Conservation (phyloP, 2,888 invertebrate species). For the Himalopsyche anomala region DNA sequence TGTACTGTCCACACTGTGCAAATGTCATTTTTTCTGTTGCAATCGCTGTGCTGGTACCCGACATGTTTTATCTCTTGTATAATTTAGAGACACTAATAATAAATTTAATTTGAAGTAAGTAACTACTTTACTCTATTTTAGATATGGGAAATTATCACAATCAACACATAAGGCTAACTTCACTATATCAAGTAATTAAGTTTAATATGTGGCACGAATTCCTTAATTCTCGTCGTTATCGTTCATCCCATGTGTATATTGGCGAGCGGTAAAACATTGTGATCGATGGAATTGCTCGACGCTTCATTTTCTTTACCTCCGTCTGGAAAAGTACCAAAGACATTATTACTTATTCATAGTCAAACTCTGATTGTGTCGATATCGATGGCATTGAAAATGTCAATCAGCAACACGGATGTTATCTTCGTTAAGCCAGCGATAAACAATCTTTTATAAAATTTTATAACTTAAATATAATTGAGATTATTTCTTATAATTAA, state of each 20-base stretch:
- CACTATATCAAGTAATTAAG: background rate
- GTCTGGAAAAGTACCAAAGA: background rate
- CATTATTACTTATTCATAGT: too few species aligned
- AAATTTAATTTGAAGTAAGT: slow-evolving; percentile 3
- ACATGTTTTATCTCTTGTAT: too few species aligned
- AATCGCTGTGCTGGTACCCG: too few species aligned
- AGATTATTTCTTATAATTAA: too few species aligned
- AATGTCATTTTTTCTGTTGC: too few species aligned
- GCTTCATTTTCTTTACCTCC: slow-evolving; percentile 6
- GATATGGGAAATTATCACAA: slow-evolving; percentile 22
- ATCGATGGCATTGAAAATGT: too few species aligned
- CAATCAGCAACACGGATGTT: too few species aligned
- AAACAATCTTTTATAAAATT: too few species aligned
- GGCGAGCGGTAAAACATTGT: background rate
- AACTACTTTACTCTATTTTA: background rate
- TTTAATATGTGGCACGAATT: slow-evolving; percentile 7
- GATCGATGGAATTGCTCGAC: background rate
- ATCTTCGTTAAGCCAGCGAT: too few species aligned
- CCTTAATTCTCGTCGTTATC: background rate
- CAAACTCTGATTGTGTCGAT: too few species aligned
- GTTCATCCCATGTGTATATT: slow-evolving; percentile 22
- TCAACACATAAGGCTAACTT: slow-evolving; percentile 7
- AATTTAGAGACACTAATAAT: background rate
- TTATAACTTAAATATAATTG: too few species aligned
- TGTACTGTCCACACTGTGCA: too few species aligned